phyloP scores from a whole-genome alignment of 1,140 invertebrate species.

The Trachymyrmex cornetzi region DNA sequence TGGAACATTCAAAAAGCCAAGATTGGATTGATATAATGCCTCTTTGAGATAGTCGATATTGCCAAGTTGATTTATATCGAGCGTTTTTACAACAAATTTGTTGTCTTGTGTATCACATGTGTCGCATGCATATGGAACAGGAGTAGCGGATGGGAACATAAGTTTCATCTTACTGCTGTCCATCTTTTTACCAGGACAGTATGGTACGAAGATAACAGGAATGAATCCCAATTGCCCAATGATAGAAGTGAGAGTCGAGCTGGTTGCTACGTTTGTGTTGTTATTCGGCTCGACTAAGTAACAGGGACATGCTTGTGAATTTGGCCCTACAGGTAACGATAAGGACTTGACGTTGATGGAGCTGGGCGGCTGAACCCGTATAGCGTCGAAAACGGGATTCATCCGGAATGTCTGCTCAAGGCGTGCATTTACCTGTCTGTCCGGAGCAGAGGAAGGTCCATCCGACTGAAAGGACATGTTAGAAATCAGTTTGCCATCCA shows the following conservation, averaged over 20 bases:
- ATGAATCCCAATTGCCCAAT: conserved; percentile 86
- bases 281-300: conserved; percentile 79
- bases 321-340: conserved; percentile 77
- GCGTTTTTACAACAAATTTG: conserved; percentile 64
- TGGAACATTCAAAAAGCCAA: conserved; percentile 80
- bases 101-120: conserved; percentile 66
- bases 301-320: conserved; percentile 80
- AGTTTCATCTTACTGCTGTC: conserved; percentile 85
- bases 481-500: conserved; percentile 30
- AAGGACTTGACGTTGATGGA: conserved; percentile 76
- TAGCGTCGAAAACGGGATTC: conserved; percentile 67
- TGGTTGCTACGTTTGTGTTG: conserved; percentile 59
- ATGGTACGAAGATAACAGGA: conserved; percentile 88
- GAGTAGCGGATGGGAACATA: conserved; percentile 87
- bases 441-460: neutral
- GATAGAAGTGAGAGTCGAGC: conserved; percentile 66
- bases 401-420: conserved; percentile 32
- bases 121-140: conserved; percentile 83
- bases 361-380: conserved; percentile 77
- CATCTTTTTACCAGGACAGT: conserved; percentile 86
- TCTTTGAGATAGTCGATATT: conserved; percentile 76
- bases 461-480: conserved; percentile 32
- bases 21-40: conserved; percentile 72
- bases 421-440: conserved; percentile 72
- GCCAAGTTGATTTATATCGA: conserved; percentile 75